A percentile compares a stretch with the other conserved stretches of the same genome.
Evolutionary conservation across 2,797 vertebrate genomes (phyloP).

Genomic region (Lophotriccus pileatus): DNA sequence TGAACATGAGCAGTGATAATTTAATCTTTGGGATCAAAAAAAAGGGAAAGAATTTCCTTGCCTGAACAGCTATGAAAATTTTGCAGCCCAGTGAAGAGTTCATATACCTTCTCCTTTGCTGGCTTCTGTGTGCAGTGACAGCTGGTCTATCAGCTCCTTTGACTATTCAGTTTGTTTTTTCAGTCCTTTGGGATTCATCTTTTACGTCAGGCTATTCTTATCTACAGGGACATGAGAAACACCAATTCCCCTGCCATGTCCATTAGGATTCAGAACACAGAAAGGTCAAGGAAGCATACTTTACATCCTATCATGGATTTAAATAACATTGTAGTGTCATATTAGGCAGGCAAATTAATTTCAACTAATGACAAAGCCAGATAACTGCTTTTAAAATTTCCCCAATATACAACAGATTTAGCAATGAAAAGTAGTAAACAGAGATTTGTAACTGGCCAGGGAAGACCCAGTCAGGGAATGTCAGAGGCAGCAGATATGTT

Average conservation of each 20-base stretch:
- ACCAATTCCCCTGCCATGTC: neutral
- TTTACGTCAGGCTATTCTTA: neutral
- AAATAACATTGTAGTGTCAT: neutral
- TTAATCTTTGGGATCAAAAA: neutral
- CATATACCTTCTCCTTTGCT: neutral
- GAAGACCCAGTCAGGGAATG: neutral
- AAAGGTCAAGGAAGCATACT: neutral
- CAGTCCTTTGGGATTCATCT: neutral
- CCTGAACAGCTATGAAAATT: neutral
- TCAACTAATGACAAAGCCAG: neutral
- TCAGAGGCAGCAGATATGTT: neutral
- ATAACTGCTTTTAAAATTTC: neutral
- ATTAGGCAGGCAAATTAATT: neutral
- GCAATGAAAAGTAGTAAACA: neutral
- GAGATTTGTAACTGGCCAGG: neutral
- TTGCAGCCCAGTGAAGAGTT: neutral
- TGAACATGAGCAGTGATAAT: neutral
- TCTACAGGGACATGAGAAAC: neutral
- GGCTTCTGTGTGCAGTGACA: neutral
- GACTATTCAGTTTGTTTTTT: neutral
- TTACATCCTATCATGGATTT: neutral
- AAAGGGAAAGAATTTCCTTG: neutral
- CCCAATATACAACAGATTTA: neutral
- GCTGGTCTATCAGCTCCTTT: neutral
- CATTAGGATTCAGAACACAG: neutral